Conservation (phyloP, 2,888 invertebrate species). For the Hedychridium roseum region DNA sequence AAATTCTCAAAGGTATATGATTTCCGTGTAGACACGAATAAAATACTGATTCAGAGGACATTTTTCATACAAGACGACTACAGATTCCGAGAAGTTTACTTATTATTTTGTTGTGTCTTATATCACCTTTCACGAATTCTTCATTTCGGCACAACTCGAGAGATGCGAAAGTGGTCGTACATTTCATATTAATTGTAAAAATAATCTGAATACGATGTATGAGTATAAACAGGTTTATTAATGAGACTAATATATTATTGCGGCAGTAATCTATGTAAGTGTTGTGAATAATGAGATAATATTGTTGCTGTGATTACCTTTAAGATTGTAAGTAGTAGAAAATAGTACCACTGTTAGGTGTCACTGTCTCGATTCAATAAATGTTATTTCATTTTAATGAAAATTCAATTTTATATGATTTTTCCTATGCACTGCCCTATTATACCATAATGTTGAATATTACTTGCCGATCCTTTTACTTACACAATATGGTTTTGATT, state of each 20-base stretch:
- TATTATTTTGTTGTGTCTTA: background rate
- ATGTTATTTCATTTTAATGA: conserved; percentile 63
- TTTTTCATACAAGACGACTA: background rate
- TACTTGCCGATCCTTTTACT: too few relatives aligned
- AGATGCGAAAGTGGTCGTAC: conserved; percentile 39
- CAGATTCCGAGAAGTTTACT: background rate
- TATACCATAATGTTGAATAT: too few relatives aligned
- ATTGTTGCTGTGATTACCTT: conserved; percentile 65
- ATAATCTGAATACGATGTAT: conserved; percentile 52
- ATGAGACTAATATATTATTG: conserved; percentile 60
- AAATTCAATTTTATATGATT: background rate
- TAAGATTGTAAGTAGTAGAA: conserved; percentile 64
- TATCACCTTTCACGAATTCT: too few relatives aligned
- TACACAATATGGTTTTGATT: too few relatives aligned
- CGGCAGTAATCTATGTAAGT: conserved; percentile 64
- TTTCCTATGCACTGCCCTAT: background rate
- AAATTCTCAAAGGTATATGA: too few relatives aligned
- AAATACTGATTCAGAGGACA: too few relatives aligned
- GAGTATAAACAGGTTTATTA: conserved; percentile 59
- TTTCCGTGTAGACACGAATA: too few relatives aligned
- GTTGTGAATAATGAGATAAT: conserved; percentile 65
- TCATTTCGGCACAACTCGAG: conserved; percentile 11
- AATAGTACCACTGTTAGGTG: conserved; percentile 62
- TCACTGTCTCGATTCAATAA: conserved; percentile 64
- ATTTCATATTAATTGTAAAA: conserved; percentile 51